These are phyloP conservation scores for Augiades crinisus DNA, from an alignment of 2,888 invertebrate genomes.

Conservation along the genomic window DNA sequence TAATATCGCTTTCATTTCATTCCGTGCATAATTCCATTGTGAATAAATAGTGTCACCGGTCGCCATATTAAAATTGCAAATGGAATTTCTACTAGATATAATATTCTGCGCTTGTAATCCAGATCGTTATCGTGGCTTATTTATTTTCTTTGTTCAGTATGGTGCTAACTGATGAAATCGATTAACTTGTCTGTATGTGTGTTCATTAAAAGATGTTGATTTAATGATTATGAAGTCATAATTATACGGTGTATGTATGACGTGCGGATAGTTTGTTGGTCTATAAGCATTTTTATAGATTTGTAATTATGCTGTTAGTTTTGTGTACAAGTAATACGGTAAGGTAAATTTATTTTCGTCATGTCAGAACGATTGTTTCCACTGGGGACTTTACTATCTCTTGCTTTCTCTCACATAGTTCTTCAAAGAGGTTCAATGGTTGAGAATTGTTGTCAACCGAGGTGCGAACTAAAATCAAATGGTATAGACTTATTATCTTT, in stretches of 20 bases:
- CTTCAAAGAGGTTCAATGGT: no score
- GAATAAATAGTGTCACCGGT: no score
- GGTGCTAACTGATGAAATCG: constrained; percentile 22
- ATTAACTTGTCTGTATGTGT: constrained; percentile 23
- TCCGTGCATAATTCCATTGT: no score
- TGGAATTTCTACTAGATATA: neutral
- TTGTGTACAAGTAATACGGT: no score
- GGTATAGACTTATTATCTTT: no score
- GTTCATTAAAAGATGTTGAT: constrained; percentile 25
- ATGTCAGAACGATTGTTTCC: no score
- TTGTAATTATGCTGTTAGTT: neutral
- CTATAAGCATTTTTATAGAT: neutral
- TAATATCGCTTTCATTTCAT: no score
- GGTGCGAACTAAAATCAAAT: no score
- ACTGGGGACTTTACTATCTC: no score
- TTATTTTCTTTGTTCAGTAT: constrained; percentile 17
- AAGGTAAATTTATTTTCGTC: no score
- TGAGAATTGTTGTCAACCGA: no score
- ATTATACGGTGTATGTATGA: constrained; percentile 7
- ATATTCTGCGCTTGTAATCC: neutral
- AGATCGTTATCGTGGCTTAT: constrained; percentile 19
- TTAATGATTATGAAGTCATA: constrained; percentile 22
- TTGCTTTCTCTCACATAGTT: no score
- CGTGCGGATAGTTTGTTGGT: neutral
- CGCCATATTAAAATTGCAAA: neutral